phyloP scores from a whole-genome alignment of 1,140 invertebrate species.

The Carposina sasakii region DNA sequence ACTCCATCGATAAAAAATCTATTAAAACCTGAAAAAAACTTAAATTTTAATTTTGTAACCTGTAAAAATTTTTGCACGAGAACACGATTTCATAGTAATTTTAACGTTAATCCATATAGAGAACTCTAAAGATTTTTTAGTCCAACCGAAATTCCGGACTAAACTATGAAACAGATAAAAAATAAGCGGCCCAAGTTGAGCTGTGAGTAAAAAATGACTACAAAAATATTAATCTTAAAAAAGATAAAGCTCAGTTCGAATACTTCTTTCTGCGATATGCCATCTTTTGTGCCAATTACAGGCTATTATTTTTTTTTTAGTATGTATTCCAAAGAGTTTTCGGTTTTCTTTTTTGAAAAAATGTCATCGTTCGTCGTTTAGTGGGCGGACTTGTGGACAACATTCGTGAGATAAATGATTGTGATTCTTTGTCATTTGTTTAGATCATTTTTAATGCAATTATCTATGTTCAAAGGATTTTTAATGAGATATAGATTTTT shows the following conservation, averaged over 20 bases:
- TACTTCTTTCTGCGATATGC: conserved; percentile 54
- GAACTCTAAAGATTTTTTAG: conserved; percentile 23
- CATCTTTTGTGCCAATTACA: conserved; percentile 69
- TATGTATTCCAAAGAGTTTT: no score
- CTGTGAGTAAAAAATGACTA: conserved; percentile 48
- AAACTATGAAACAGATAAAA: conserved; percentile 59
- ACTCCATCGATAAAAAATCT: no score
- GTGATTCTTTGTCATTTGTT: no score
- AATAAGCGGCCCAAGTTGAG: conserved; percentile 44
- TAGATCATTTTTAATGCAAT: no score
- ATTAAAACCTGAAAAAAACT: no score
- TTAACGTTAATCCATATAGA: no score
- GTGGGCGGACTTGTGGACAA: conserved; percentile 47
- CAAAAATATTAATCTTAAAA: conserved; percentile 64
- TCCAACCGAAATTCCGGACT: conserved; percentile 22
- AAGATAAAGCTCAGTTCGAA: conserved; percentile 53
- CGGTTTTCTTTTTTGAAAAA: conserved; percentile 37
- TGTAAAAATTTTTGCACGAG: no score
- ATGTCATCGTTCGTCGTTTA: conserved; percentile 27
- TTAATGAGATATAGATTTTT: no score
- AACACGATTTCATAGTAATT: no score
- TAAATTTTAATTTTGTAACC: no score
- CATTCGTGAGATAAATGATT: no score
- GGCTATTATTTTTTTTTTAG: conserved; percentile 43
- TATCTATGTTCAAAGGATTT: no score